Evolutionary conservation across 2,113 vertebrate species (phyloP).

Genomic region (Odocoileus virginianus): DNA sequence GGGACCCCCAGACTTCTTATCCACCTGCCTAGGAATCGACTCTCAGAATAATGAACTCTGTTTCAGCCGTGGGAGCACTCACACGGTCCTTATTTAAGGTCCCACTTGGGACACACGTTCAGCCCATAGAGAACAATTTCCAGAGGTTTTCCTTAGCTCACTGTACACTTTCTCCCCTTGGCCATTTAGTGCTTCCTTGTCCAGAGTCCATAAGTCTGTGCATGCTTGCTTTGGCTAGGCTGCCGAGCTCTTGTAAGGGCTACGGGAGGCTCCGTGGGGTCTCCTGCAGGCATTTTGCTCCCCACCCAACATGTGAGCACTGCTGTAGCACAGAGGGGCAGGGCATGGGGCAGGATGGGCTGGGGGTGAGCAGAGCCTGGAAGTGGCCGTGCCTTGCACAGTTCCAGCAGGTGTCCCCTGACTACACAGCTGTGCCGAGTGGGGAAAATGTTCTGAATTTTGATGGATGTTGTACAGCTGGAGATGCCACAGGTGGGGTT

Average conservation of each 20-base stretch:
- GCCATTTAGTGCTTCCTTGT: not conserved
- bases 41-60: not conserved
- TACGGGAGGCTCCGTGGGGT: not conserved
- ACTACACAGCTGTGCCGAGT: not conserved
- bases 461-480: not conserved
- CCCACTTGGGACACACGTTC: not conserved
- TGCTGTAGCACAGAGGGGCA: not conserved
- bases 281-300: not conserved
- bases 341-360: not conserved
- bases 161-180: not conserved
- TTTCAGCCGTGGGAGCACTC: rapidly evolving
- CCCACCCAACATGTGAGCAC: rapidly evolving
- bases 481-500: not conserved
- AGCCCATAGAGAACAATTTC: not conserved
- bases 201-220: not conserved
- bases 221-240: not conserved
- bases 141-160: not conserved
- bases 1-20: not conserved
- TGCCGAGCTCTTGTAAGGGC: not conserved
- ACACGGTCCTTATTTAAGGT: not conserved
- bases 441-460: rapidly evolving
- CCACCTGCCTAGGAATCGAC: not conserved
- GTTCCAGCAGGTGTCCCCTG: not conserved
- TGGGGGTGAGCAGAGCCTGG: not conserved
- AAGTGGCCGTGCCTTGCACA: not conserved